Conservation (phyloP, 2,797 vertebrate species). For the Mus minutoides region DNA sequence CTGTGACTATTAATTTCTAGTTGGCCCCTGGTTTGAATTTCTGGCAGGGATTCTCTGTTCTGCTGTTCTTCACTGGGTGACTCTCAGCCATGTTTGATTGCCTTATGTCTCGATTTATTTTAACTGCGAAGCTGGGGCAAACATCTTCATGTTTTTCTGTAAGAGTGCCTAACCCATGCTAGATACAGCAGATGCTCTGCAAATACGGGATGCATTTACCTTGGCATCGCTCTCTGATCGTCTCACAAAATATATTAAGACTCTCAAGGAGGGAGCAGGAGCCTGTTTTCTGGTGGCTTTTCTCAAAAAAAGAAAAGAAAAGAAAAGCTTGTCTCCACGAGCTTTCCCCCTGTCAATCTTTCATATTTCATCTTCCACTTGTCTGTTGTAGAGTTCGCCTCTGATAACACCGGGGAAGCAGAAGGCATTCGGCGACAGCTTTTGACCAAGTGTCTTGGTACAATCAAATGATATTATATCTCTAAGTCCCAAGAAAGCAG, state of each 20-base stretch:
- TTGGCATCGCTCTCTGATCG: neutral
- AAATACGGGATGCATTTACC: neutral
- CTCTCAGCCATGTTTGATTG: neutral
- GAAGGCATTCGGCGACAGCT: constrained; percentile 60
- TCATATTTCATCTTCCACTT: constrained; percentile 60
- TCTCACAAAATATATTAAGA: neutral
- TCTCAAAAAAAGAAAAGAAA: neutral
- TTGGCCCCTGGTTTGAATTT: neutral
- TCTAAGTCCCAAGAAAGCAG: constrained; percentile 70
- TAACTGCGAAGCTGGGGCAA: neutral
- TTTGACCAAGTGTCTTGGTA: constrained; percentile 68
- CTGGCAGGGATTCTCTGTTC: neutral
- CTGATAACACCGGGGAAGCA: constrained; percentile 49
- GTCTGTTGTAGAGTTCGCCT: constrained; percentile 5
- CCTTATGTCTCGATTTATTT: neutral
- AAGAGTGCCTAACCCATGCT: neutral
- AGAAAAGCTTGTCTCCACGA: too few species aligned
- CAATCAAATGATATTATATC: constrained; percentile 69
- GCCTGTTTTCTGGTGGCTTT: neutral
- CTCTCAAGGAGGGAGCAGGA: neutral
- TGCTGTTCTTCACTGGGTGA: neutral
- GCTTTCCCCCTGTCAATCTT: neutral
- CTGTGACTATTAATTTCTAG: neutral
- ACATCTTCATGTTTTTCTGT: neutral
- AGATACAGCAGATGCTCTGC: neutral